Percentiles rank a stretch among this genome's conserved stretches.
Evolutionary conservation across 37 sponge, comb jelly and placozoan genomes (phyloP).

Genomic region (Ianthella basta): DNA sequence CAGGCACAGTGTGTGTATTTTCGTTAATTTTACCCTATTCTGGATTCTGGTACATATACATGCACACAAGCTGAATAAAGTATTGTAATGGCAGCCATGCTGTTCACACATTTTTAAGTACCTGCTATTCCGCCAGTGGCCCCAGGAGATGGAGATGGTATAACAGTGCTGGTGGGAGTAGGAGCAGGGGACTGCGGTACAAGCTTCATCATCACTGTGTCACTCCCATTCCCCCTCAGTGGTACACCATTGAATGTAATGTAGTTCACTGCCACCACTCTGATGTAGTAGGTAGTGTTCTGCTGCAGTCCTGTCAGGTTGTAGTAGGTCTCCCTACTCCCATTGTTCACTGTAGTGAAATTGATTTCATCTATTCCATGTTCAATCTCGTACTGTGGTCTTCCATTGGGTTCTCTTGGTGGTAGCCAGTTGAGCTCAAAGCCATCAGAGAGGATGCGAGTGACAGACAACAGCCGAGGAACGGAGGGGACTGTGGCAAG

Average conservation of each 20-base stretch:
- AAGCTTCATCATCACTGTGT: no score
- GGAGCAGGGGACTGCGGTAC: no score
- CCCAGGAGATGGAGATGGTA: no score
- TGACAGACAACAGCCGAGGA: neutral
- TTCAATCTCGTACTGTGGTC: neutral
- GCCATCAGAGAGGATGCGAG: neutral
- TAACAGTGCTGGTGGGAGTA: no score
- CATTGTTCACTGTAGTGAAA: slow-evolving; percentile 4
- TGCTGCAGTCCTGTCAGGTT: slow-evolving; percentile 32
- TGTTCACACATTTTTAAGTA: neutral
- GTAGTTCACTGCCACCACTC: slow-evolving; percentile 20
- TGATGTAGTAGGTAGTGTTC: slow-evolving; percentile 26
- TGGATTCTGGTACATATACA: neutral
- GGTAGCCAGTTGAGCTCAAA: slow-evolving; percentile 24
- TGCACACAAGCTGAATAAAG: neutral
- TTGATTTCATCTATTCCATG: slow-evolving; percentile 9
- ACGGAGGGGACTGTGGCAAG: neutral
- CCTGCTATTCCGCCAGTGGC: neutral
- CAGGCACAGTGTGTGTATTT: no score
- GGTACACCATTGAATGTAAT: neutral
- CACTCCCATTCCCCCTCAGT: neutral
- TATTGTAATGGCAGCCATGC: no score
- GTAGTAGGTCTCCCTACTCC: slow-evolving; percentile 16
- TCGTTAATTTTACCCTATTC: no score
- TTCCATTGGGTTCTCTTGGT: slow-evolving; percentile 30